Base-by-base conservation (phyloP, 2,888 invertebrate genomes). In the Pseudanteris insignis region DNA sequence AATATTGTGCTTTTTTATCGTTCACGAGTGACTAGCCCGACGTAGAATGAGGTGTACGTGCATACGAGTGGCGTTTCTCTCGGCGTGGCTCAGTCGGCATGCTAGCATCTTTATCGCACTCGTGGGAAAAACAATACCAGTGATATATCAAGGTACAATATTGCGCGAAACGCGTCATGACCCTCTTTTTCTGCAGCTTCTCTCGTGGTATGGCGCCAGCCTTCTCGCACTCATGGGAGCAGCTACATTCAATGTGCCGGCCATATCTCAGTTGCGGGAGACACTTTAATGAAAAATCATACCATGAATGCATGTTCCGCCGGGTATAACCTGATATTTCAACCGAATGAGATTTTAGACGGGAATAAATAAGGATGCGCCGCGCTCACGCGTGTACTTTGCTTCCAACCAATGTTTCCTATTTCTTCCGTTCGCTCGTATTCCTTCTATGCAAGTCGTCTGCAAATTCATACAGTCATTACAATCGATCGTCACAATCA, bases 241-340 rank as follows among this genome's bases (percentile, higher is more conserved):
- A 71, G 72, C 70, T 69, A 73, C 76, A 77, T 78, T 79, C 78
- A 78, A 79, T 79, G 79, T 77, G 72, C 72, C 71, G 70, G 65
- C 71, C 72, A 74, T 77, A 77, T 79, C 77, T 79, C 78, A 76
- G 71, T 57, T 64, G 65, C 67, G 69, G 64, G 70, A 72, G 78
- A 79, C 78, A 77, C 73, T 78, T 77, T 79, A 78, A 79, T 79
- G 78, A 77, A 78, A 79, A 79, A 78, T 79, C 78, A 79, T 78
- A 75, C 75, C 72, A 71, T 66, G 73, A 76, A 70, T 70, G 69
- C 72, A 69, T 70, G 72, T 70, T 67, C 70, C 68, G 66, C 63
- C 66, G 63, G 68, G 71, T 73, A 72, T 73, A 67, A 64, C 64
- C 67, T 65, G 70, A 72, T 71, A 72, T 75, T 76, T 75, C 74